Percentiles rank a stretch among this genome's conserved stretches.
Conservation (phyloP, 2,888 invertebrate species). For the Lissonota sp. region DNA sequence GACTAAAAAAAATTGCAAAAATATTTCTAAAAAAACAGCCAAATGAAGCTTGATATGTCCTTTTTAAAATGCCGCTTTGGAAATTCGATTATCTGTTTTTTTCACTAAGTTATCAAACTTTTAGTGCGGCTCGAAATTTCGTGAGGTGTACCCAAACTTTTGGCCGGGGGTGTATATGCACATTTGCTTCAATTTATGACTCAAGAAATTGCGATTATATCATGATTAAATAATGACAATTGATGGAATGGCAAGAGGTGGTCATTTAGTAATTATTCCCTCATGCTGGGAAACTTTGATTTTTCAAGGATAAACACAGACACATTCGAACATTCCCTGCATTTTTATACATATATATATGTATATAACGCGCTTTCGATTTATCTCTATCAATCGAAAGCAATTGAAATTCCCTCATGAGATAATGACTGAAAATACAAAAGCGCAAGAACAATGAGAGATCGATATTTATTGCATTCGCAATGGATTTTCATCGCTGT, state of each 20-base stretch:
- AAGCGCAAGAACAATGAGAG: too few relatives aligned
- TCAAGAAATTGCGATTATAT: constrained; percentile 56
- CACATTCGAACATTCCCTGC: constrained; percentile 15
- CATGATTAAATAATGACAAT: constrained; percentile 59
- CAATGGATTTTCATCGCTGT: too few relatives aligned
- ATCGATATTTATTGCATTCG: too few relatives aligned
- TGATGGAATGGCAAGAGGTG: constrained; percentile 25
- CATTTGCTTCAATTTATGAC: constrained; percentile 42
- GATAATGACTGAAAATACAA: background rate
- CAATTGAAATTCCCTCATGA: constrained; percentile 11
- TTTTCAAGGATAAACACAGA: constrained; percentile 57
- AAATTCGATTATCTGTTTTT: too few relatives aligned
- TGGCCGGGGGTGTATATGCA: too few relatives aligned
- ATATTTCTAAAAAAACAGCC: too few relatives aligned
- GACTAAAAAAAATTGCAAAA: too few relatives aligned
- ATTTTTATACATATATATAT: background rate
- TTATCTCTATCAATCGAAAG: constrained; percentile 8
- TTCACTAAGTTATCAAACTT: too few relatives aligned
- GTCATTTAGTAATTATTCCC: constrained; percentile 32
- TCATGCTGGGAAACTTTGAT: constrained; percentile 43
- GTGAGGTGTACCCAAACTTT: too few relatives aligned
- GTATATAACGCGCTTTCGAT: constrained; percentile 23
- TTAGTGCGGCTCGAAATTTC: too few relatives aligned
- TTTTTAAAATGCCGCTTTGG: too few relatives aligned
- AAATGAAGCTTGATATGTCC: too few relatives aligned